Conservation (phyloP, 64 coral and sea anemone genomes). For the Astreopora myriophthalma region DNA sequence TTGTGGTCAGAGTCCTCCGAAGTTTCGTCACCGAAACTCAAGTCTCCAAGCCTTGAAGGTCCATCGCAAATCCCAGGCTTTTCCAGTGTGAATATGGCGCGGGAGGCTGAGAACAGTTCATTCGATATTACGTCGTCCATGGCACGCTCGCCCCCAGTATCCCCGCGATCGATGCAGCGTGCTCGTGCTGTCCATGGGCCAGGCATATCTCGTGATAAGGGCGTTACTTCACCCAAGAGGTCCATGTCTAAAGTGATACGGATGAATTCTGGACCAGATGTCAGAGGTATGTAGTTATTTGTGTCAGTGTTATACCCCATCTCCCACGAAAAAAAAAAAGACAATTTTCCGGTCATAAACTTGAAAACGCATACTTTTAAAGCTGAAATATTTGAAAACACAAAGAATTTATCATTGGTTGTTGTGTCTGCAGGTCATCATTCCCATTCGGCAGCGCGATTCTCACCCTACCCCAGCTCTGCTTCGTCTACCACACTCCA, state of each 20-base stretch:
- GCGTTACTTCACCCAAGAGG: neutral
- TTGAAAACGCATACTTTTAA: no score
- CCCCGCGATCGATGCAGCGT: conserved; percentile 6
- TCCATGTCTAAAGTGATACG: conserved; percentile 23
- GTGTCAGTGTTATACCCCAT: neutral
- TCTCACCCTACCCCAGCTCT: conserved; percentile 42
- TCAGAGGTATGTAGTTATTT: neutral
- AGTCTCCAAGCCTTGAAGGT: conserved; percentile 8
- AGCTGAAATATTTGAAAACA: no score
- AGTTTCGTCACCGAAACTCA: conserved; percentile 26
- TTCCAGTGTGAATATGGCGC: neutral
- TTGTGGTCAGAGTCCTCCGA: neutral
- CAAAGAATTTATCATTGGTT: neutral
- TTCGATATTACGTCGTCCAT: neutral
- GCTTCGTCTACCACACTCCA: conserved; percentile 25
- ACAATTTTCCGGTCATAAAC: no score
- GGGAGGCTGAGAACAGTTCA: neutral
- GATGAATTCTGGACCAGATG: conserved; percentile 20
- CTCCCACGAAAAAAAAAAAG: no score
- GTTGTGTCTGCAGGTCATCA: conserved; percentile 7
- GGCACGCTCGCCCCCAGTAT: conserved; percentile 12
- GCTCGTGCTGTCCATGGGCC: neutral
- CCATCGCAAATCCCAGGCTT: conserved; percentile 9
- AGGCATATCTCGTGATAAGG: neutral
- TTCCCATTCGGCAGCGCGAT: conserved; percentile 1